Percentiles rank a stretch among this genome's conserved stretches.
These are phyloP conservation scores for Tinamus guttatus DNA, from an alignment of 2,113 vertebrate species.

Conservation along the genomic window DNA sequence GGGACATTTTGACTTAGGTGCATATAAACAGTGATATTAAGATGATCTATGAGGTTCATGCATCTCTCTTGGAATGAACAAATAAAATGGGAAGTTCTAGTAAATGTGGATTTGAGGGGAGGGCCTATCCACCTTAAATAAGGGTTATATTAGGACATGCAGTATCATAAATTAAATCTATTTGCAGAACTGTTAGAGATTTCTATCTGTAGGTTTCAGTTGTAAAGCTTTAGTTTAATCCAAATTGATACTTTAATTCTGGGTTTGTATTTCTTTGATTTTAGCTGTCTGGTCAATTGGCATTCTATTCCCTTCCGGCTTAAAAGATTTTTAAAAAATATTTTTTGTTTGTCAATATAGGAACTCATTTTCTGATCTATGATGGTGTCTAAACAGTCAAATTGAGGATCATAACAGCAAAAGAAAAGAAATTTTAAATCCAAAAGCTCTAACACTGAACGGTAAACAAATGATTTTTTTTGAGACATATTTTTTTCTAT, in stretches of 20 bases:
- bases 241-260: not conserved
- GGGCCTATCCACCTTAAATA: not conserved
- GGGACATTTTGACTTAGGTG: not conserved
- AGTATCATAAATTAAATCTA: not conserved
- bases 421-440: not conserved
- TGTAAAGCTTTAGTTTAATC: not conserved
- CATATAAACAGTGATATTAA: not conserved
- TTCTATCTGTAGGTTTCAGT: not conserved
- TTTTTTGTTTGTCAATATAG: not conserved
- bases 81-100: not conserved
- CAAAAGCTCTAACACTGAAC: not conserved
- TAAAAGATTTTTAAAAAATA: accelerated
- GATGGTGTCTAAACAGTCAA: not conserved
- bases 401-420: accelerated
- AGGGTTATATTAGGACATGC: not conserved
- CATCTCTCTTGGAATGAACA: not conserved
- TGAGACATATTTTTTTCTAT: not conserved
- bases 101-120: not conserved
- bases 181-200: not conserved
- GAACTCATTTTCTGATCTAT: not conserved
- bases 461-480: accelerated
- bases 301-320: not conserved
- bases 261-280: not conserved
- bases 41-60: not conserved
- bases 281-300: not conserved